phyloP scores from a whole-genome alignment of 2,797 vertebrate genomes.

The Enteromius anoplus region DNA sequence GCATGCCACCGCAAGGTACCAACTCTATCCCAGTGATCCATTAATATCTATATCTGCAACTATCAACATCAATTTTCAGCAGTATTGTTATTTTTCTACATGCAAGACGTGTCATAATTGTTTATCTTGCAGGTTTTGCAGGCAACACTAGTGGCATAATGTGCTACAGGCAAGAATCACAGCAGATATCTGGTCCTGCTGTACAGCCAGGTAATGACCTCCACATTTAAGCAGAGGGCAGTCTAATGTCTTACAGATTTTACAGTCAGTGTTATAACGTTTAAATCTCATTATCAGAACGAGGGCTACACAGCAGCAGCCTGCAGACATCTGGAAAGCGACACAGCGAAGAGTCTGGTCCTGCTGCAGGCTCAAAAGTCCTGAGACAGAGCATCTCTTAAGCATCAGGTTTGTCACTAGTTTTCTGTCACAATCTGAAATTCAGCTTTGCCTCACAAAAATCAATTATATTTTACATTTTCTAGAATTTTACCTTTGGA shows the following conservation, averaged over 20 bases:
- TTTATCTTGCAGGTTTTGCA: constrained; percentile 63
- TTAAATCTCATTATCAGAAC: constrained; percentile 57
- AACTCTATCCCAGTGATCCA: neutral
- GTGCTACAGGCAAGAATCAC: constrained; percentile 69
- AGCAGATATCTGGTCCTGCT: constrained; percentile 60
- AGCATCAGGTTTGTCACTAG: constrained; percentile 56
- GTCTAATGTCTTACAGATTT: neutral
- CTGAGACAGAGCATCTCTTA: constrained; percentile 75
- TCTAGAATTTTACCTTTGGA: neutral
- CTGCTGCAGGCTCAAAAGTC: constrained; percentile 70
- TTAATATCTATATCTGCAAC: neutral
- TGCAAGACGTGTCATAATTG: neutral
- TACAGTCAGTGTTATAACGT: neutral
- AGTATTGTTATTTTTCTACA: neutral
- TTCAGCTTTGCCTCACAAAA: neutral
- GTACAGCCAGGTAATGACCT: constrained; percentile 70
- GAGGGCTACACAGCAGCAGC: constrained; percentile 62
- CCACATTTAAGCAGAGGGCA: neutral
- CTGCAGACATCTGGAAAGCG: constrained; percentile 69
- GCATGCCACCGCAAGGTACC: constrained; percentile 70
- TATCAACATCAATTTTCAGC: neutral
- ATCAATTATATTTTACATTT: no score
- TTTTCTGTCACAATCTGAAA: neutral
- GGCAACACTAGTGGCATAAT: constrained; percentile 60
- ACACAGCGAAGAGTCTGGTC: constrained; percentile 72